Conservation (phyloP, 2,797 vertebrate species). For the Tarsius wallacei region DNA sequence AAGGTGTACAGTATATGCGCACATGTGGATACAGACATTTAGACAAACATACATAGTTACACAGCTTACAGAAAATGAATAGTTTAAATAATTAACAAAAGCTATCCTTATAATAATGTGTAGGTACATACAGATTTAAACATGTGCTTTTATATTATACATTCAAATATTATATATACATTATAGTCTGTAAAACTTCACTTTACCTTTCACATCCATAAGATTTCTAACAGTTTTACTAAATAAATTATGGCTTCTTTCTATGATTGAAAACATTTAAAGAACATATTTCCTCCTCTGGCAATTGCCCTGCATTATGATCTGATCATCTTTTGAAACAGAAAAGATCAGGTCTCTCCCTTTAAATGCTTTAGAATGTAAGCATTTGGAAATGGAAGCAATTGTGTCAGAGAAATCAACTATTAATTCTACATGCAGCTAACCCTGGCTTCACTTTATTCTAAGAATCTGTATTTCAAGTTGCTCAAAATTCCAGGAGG, state of each 20-base stretch:
- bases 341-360: not conserved
- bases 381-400: not conserved
- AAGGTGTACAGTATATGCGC: not conserved
- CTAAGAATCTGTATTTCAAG: conserved; percentile 24
- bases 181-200: not conserved
- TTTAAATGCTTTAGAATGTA: not conserved
- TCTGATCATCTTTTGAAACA: not conserved
- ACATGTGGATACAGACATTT: conserved; percentile 15
- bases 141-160: not conserved
- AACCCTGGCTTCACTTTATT: conserved; percentile 26
- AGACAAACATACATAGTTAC: conserved; percentile 5
- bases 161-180: not conserved
- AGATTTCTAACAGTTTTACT: conserved; percentile 43
- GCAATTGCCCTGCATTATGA: not conserved
- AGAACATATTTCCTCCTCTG: not conserved
- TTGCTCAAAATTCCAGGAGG: conserved; percentile 39
- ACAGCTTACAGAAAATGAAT: conserved; percentile 51
- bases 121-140: conserved; percentile 61
- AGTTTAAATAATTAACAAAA: conserved; percentile 49
- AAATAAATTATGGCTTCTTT: not conserved
- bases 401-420: conserved; percentile 26
- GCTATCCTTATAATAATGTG: conserved; percentile 35
- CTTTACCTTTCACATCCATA: not conserved
- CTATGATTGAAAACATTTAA: conserved; percentile 28
- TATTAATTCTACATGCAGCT: not conserved